Percentiles rank a stretch among this genome's conserved stretches.
Evolutionary conservation across 2,113 vertebrate species (phyloP).

Genomic region (Hippolais icterina): DNA sequence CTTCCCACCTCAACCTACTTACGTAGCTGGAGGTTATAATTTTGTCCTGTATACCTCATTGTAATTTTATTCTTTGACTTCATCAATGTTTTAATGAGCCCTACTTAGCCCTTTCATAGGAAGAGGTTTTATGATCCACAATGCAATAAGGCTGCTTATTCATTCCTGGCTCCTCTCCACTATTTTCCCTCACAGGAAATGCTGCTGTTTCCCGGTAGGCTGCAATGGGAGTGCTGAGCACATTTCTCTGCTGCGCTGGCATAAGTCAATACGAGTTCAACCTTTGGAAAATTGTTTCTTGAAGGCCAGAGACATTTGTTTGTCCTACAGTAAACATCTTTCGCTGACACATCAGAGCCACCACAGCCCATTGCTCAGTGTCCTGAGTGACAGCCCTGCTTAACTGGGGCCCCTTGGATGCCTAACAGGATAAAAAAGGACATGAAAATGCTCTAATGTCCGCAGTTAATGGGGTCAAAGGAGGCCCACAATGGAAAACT

Average conservation of each 20-base stretch:
- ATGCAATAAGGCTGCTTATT: background rate
- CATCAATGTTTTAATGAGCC: background rate
- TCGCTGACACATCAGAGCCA: slow-evolving; percentile 3
- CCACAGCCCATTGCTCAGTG: background rate
- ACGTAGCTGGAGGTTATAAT: background rate
- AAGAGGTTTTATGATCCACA: background rate
- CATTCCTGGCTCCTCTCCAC: slow-evolving; percentile 14
- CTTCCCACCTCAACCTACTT: background rate
- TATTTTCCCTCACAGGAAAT: background rate
- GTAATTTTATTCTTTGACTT: background rate
- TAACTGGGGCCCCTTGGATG: background rate
- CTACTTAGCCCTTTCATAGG: background rate
- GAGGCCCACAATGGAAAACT: background rate
- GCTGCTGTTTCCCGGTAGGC: background rate
- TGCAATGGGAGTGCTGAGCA: background rate
- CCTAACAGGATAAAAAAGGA: background rate
- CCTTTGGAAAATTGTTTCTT: slow-evolving; percentile 57
- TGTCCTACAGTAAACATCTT: background rate
- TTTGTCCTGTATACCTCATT: background rate
- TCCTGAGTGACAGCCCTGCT: background rate
- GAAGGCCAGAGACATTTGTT: slow-evolving; percentile 62
- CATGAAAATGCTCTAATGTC: background rate
- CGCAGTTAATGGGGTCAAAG: background rate
- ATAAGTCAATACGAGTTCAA: background rate
- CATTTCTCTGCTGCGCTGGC: background rate